Conservation (phyloP, 37 sponge, comb jelly and placozoan genomes). For the Aplysina aerophoba region DNA sequence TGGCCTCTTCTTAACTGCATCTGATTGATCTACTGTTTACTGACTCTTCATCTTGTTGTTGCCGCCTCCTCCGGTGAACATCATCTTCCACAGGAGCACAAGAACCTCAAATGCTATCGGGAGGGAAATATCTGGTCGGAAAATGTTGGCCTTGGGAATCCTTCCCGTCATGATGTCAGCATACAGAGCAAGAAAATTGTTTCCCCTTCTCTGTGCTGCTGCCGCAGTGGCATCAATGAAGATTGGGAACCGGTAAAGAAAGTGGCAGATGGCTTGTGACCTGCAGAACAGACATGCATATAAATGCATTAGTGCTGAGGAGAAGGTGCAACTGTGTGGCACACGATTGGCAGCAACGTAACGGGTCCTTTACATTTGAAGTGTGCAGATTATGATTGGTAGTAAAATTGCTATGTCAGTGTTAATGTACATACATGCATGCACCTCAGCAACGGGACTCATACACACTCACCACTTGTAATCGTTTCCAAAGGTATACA, state of each 20-base stretch:
- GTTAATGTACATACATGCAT: background rate
- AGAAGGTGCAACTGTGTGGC: too few relatives aligned
- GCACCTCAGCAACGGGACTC: background rate
- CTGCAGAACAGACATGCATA: too few relatives aligned
- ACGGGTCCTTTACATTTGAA: too few relatives aligned
- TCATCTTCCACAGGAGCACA: constrained; percentile 29
- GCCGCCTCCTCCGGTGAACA: constrained; percentile 19
- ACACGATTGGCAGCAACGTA: too few relatives aligned
- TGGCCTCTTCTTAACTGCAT: too few relatives aligned
- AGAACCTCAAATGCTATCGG: constrained; percentile 44
- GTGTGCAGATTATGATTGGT: too few relatives aligned
- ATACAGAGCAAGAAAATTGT: constrained; percentile 48
- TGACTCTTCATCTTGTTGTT: background rate
- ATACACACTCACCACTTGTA: constrained; percentile 58
- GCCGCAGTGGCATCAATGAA: constrained; percentile 46
- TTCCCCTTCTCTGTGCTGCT: constrained; percentile 48
- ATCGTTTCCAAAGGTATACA: constrained; percentile 59
- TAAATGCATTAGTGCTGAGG: too few relatives aligned
- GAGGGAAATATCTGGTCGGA: constrained; percentile 54
- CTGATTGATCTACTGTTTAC: too few relatives aligned
- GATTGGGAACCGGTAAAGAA: constrained; percentile 40
- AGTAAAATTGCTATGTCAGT: too few relatives aligned
- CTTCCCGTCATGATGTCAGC: constrained; percentile 60
- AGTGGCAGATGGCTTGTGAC: background rate
- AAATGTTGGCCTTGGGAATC: constrained; percentile 46